phyloP scores from a whole-genome alignment of 2,113 vertebrate genomes.

The Haemorhous mexicanus region DNA sequence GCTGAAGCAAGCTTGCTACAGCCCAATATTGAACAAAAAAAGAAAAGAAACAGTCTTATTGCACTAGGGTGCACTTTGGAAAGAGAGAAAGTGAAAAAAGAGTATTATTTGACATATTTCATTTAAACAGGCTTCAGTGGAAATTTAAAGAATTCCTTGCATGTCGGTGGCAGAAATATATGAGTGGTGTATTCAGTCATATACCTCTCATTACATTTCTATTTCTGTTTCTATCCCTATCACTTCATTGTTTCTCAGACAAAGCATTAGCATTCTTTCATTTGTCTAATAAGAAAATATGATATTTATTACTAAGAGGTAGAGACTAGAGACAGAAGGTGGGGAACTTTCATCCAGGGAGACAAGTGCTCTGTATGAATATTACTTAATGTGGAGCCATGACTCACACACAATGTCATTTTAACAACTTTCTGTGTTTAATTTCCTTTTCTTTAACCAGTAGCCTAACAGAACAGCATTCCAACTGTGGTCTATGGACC shows the following conservation, averaged over 20 bases:
- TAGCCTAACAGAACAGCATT: not conserved
- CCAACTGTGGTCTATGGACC: not conserved
- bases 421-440: conserved; percentile 52
- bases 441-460: conserved; percentile 45
- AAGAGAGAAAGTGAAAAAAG: not conserved
- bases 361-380: not conserved
- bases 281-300: conserved; percentile 24
- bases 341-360: not conserved
- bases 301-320: conserved; percentile 5
- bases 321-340: not conserved
- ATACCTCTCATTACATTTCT: conserved; percentile 14
- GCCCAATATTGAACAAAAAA: not conserved
- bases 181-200: not conserved
- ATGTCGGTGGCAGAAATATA: not conserved
- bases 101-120: not conserved
- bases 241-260: conserved; percentile 25
- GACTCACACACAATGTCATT: conserved; percentile 27
- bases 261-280: conserved; percentile 27
- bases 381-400: not conserved
- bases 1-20: not conserved
- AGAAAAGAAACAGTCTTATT: not conserved
- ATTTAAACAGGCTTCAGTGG: not conserved
- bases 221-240: conserved; percentile 41
- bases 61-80: not conserved
- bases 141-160: conserved; percentile 1